Evolutionary conservation across 2,888 invertebrate genomes (phyloP), one percentile per base, ranked within the genome.

Genomic region (Cheilosia urbana): DNA sequence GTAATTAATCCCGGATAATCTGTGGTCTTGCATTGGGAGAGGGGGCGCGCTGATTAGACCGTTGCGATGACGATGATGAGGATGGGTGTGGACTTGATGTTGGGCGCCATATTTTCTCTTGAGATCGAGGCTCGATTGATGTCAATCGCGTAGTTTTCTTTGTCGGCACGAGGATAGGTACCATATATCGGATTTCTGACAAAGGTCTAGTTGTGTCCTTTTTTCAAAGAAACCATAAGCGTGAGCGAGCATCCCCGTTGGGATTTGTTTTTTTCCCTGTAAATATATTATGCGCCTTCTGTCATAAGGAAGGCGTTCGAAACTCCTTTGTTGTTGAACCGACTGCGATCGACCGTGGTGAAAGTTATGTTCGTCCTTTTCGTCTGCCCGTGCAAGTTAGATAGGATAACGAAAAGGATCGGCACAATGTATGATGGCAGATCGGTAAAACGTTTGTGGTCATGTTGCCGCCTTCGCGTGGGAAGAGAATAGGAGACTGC

Each of bases 1-100:
- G 87, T 87, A 87, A 87, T 87, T 87, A 87, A 87, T 87, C 82
- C 87, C 55, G 80, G 84, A 80, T 85, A 85, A 85, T 85, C 84
- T 85, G 84, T 49, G 84, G 84, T 76, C 65, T 65, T 3, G 34
- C 60, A 45, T 30, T 11, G 34, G 17, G 51, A 45, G 30, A 60
- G 58, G 79, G 27, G 71, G 30, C 30, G 65, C 66, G 82, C 65
- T 79, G 75, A 84, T 84, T 84, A 55, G 51, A 37, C n/a, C 13
- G 24, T 4, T 37, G 37, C 4, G 37, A 4, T 30, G 13, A 17
- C 24, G 21, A 55, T 34, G 30, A 42, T 13, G 24, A 24, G 51
- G 24, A 27, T 6, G 21, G 13, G 3, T 47, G 47, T 7, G 47
- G 47, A 45, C n/a, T 51, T 21, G 24, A 15, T 34, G 34, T 53